Evolutionary conservation across 23 tunicate genomes (phyloP).

Genomic region (Ascidia mentula): DNA sequence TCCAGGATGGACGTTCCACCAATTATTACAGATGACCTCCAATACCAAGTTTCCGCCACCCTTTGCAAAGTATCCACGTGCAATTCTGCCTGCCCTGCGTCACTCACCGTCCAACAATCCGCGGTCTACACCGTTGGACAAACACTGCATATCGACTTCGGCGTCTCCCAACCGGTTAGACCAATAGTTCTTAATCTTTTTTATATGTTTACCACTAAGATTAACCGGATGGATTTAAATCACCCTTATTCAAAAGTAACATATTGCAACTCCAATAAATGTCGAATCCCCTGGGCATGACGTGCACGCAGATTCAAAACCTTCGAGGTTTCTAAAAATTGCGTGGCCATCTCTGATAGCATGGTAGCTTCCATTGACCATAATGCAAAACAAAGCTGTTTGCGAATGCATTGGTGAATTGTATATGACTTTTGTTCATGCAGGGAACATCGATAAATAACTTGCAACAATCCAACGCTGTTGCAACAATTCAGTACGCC

Average conservation of each 20-base stretch:
- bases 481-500: not conserved
- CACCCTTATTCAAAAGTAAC: no score
- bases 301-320: no score
- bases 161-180: not conserved
- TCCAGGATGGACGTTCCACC: not conserved
- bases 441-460: no score
- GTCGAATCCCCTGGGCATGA: no score
- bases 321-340: no score
- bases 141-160: not conserved
- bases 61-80: constrained; percentile 26
- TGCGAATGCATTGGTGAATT: no score
- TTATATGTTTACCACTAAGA: no score
- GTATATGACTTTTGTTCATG: no score
- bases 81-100: constrained; percentile 13
- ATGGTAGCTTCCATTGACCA: no score
- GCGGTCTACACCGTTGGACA: constrained; percentile 41
- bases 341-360: no score
- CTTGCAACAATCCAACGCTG: not conserved
- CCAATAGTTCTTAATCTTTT: not conserved
- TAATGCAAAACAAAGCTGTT: not conserved
- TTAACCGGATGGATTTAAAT: no score
- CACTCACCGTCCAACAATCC: not conserved
- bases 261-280: no score
- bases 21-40: not conserved
- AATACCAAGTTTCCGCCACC: not conserved